A percentile compares a stretch with the other conserved stretches of the same genome.
phyloP scores from a whole-genome alignment of 2,888 invertebrate species.

The Chrysina gloriosa region DNA sequence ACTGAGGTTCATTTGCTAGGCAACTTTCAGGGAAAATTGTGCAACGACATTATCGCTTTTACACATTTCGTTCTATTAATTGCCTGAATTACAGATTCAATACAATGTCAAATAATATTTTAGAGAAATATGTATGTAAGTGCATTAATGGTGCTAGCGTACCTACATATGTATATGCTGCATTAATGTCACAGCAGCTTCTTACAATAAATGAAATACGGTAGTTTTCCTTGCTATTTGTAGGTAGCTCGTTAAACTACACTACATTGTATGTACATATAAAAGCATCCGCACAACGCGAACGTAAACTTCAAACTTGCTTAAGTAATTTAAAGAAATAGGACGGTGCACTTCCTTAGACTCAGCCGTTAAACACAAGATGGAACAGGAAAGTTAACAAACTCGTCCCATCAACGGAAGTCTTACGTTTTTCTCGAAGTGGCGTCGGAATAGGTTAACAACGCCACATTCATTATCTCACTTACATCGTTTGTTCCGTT shows the following conservation, averaged over 20 bases:
- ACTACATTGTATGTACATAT: not conserved
- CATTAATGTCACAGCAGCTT: too few relatives aligned
- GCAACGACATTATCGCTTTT: too few relatives aligned
- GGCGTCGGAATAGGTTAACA: slow-evolving; percentile 46
- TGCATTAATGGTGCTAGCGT: too few relatives aligned
- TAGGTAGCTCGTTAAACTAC: not conserved
- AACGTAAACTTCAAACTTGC: slow-evolving; percentile 14
- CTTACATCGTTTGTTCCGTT: slow-evolving; percentile 44
- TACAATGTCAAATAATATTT: too few relatives aligned
- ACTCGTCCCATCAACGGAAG: slow-evolving; percentile 40
- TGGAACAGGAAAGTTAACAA: slow-evolving; percentile 47
- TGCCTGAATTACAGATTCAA: too few relatives aligned
- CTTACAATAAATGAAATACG: too few relatives aligned
- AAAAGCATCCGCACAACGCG: not conserved
- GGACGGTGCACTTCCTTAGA: slow-evolving; percentile 29
- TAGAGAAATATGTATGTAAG: too few relatives aligned
- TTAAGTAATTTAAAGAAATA: slow-evolving; percentile 40
- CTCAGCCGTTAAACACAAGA: slow-evolving; percentile 40
- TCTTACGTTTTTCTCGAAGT: slow-evolving; percentile 38
- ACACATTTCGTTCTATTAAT: too few relatives aligned
- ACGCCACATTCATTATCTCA: slow-evolving; percentile 49
- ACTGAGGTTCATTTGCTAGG: too few relatives aligned
- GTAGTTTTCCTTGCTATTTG: too few relatives aligned
- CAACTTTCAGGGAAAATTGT: too few relatives aligned
- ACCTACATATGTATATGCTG: too few relatives aligned